A percentile compares a stretch with the other conserved stretches of the same genome.
Evolutionary conservation across 2,888 invertebrate genomes (phyloP).

Genomic region (Diarsia rubi): DNA sequence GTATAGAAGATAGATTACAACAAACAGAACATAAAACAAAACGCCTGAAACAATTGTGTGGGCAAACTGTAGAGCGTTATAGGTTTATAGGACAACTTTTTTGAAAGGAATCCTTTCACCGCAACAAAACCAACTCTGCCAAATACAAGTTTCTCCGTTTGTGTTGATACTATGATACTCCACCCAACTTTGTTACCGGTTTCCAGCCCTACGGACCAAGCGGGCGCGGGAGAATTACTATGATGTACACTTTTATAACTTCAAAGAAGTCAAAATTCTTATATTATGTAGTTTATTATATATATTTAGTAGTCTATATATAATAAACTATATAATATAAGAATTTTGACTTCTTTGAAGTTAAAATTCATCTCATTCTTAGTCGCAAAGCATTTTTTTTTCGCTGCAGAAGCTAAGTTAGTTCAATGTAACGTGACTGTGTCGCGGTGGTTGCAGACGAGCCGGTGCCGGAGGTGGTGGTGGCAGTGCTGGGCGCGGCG

Average conservation of each 20-base stretch:
- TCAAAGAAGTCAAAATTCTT: background rate
- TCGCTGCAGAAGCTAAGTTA: too few species aligned
- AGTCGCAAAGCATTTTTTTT: too few species aligned
- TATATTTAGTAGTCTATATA: too few species aligned
- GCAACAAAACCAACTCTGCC: too few species aligned
- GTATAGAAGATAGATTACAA: too few species aligned
- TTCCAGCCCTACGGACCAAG: background rate
- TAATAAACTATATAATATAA: too few species aligned
- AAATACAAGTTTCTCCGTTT: conserved; percentile 70
- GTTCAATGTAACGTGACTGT: background rate
- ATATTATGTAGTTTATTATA: too few species aligned
- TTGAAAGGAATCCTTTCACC: too few species aligned
- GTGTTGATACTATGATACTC: background rate
- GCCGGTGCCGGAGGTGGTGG: conserved; percentile 68
- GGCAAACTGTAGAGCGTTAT: too few species aligned
- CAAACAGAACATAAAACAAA: too few species aligned
- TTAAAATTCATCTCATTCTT: background rate
- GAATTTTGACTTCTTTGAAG: background rate
- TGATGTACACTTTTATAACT: background rate
- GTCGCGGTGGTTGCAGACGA: conserved; percentile 63
- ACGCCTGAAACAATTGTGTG: too few species aligned
- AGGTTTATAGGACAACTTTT: too few species aligned
- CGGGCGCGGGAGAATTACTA: background rate
- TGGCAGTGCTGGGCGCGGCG: conserved; percentile 59
- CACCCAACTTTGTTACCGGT: background rate